Evolutionary conservation across 1,140 invertebrate species (phyloP).

Genomic region (Agraylea sexmaculata): DNA sequence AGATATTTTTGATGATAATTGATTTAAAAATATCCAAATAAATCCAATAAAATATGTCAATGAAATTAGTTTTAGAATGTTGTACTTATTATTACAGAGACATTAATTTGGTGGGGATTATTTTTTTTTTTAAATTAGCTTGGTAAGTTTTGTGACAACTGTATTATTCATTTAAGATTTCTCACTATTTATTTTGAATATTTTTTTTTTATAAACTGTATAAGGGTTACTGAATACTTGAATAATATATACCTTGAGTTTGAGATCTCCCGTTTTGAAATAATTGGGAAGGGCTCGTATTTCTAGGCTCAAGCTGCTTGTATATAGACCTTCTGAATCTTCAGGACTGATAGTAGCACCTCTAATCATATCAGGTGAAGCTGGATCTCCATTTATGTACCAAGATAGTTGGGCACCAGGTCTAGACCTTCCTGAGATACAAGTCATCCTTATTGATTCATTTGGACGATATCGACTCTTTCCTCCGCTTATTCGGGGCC

Average conservation of each 20-base stretch:
- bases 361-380: constrained; percentile 40
- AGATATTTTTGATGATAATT: too few species aligned
- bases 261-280: constrained; percentile 57
- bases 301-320: constrained; percentile 48
- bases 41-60: too few species aligned
- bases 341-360: constrained; percentile 39
- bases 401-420: constrained; percentile 56
- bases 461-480: constrained; percentile 52
- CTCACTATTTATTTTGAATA: not conserved
- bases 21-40: too few species aligned
- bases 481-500: constrained; percentile 52
- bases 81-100: not conserved
- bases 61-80: not conserved
- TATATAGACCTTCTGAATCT: constrained; percentile 49
- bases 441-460: constrained; percentile 55
- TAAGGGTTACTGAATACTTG: not conserved
- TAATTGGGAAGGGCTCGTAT: constrained; percentile 51
- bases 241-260: constrained; percentile 41
- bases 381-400: constrained; percentile 60
- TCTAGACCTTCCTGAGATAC: constrained; percentile 53
- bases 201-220: not conserved
- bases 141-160: not conserved
- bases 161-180: not conserved
- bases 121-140: not conserved
- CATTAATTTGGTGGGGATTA: not conserved